Conservation (phyloP, 2,797 vertebrate species). For the Serranus cabrilla region DNA sequence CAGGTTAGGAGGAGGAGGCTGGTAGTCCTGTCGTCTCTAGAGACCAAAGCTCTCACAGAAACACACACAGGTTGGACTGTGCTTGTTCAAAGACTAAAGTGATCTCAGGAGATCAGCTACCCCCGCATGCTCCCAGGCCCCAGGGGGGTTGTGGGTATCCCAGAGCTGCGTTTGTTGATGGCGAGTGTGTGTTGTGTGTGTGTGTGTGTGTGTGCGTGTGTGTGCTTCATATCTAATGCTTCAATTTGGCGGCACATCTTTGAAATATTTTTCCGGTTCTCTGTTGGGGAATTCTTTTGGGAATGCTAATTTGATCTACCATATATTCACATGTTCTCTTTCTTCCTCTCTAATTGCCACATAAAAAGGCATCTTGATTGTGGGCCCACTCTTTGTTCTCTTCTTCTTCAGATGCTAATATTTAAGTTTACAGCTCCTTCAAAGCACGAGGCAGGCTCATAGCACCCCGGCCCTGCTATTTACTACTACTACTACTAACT, state of each 20-base stretch:
- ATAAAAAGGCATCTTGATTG: conserved; percentile 26
- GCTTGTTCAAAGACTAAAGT: conserved; percentile 38
- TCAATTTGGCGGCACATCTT: conserved; percentile 37
- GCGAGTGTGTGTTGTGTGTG: background rate
- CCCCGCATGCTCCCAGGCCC: conserved; percentile 21
- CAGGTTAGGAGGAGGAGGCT: background rate
- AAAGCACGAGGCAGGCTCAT: conserved; percentile 2
- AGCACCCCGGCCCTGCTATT: background rate
- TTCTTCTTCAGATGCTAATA: conserved; percentile 24
- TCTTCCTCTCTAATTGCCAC: conserved; percentile 32
- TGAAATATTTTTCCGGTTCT: conserved; percentile 44
- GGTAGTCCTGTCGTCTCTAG: conserved; percentile 17
- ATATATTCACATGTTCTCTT: conserved; percentile 19
- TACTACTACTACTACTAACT: no score
- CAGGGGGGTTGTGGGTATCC: conserved; percentile 30
- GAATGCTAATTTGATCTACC: conserved; percentile 41
- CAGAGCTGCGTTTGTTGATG: conserved; percentile 6
- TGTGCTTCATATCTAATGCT: conserved; percentile 19
- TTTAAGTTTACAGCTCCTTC: conserved; percentile 3
- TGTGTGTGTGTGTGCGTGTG: no score
- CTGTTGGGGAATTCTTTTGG: conserved; percentile 32
- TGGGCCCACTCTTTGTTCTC: background rate
- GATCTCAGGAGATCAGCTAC: conserved; percentile 30
- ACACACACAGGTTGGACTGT: background rate
- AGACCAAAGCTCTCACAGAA: conserved; percentile 19